Percentiles rank a stretch among this genome's conserved stretches.
Conservation (phyloP, 2,797 vertebrate genomes). For the Sarcoramphus papa region DNA sequence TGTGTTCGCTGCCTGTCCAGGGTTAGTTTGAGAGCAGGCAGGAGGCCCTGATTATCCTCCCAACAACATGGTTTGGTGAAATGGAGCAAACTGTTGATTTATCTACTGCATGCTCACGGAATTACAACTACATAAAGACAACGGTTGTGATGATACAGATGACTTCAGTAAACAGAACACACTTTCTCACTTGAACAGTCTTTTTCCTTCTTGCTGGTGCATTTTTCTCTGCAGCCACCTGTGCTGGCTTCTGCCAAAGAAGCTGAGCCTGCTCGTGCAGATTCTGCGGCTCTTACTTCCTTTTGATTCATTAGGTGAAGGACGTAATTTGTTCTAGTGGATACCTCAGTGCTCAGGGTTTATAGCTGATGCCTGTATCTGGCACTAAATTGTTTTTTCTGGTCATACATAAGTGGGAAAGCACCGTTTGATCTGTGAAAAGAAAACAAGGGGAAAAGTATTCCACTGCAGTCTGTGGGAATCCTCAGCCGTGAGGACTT, state of each 20-base stretch:
- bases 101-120: neutral
- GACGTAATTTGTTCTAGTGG: neutral
- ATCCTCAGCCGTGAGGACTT: neutral
- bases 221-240: neutral
- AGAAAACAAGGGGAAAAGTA: neutral
- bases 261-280: neutral
- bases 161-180: neutral
- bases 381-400: neutral
- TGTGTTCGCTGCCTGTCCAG: accelerated
- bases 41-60: neutral
- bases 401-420: neutral
- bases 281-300: neutral
- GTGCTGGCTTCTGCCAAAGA: neutral
- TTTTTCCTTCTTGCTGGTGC: neutral
- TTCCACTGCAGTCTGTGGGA: neutral
- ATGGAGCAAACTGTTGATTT: neutral
- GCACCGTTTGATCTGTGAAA: neutral
- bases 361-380: neutral
- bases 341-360: neutral
- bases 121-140: neutral
- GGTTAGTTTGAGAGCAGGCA: neutral
- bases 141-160: neutral
- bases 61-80: neutral
- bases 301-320: neutral
- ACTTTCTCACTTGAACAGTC: neutral